Percentiles rank a stretch among this genome's conserved stretches.
These are phyloP conservation scores for Aspidiotus rigidus DNA, from an alignment of 2,888 invertebrate genomes.

Conservation along the genomic window DNA sequence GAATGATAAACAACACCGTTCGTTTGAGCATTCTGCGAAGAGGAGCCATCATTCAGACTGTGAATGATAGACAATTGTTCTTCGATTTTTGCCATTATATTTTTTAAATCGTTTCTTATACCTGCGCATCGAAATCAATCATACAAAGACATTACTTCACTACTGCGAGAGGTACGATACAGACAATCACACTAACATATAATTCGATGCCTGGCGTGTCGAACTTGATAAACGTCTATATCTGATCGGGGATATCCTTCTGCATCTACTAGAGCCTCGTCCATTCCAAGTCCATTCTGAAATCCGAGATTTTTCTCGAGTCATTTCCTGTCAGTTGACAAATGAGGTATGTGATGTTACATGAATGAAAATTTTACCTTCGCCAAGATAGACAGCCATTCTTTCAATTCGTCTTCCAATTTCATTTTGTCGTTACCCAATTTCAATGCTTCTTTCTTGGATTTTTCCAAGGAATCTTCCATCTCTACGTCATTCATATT, in stretches of 20 bases:
- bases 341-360: neutral
- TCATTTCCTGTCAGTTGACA: neutral
- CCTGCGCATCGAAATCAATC: conserved; percentile 46
- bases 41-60: neutral
- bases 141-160: neutral
- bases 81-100: conserved; percentile 75
- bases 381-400: conserved; percentile 13
- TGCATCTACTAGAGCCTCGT: conserved; percentile 68
- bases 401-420: conserved; percentile 24
- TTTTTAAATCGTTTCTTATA: conserved; percentile 80
- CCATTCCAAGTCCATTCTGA: conserved; percentile 74
- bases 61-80: conserved; percentile 39
- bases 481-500: neutral
- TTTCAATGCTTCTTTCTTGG: conserved; percentile 1
- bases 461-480: neutral
- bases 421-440: conserved; percentile 16
- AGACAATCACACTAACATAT: conserved; percentile 56
- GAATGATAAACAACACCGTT: neutral
- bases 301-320: neutral
- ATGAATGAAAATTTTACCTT: neutral
- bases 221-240: conserved; percentile 83
- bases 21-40: no score
- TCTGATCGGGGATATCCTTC: conserved; percentile 81
- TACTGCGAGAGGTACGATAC: neutral
- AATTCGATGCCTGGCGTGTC: conserved; percentile 77